phyloP scores from a whole-genome alignment of 2,797 vertebrate genomes.

The Choloepus didactylus region DNA sequence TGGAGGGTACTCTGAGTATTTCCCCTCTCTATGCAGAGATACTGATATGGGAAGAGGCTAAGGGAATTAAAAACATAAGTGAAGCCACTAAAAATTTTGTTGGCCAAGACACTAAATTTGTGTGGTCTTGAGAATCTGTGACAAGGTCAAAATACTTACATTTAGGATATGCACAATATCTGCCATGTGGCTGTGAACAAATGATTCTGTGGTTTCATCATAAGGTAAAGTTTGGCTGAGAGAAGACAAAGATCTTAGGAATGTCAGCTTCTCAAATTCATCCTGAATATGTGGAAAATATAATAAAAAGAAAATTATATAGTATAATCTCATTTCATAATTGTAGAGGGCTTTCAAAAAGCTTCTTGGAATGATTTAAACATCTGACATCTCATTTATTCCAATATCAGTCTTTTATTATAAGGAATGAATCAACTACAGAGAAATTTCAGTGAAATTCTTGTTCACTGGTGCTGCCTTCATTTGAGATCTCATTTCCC shows the following conservation, averaged over 20 bases:
- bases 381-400: slow-evolving; percentile 2
- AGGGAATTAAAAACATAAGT: neutral
- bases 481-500: neutral
- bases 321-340: neutral
- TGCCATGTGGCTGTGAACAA: slow-evolving; percentile 72
- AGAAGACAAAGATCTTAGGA: slow-evolving; percentile 80
- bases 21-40: neutral
- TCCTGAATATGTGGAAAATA: slow-evolving; percentile 63
- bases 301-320: slow-evolving; percentile 47
- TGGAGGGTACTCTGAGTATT: neutral
- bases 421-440: neutral
- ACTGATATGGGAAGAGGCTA: neutral
- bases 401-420: slow-evolving; percentile 31
- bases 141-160: slow-evolving; percentile 72
- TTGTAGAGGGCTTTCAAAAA: slow-evolving; percentile 37
- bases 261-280: slow-evolving; percentile 78
- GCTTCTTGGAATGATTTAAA: slow-evolving; percentile 35
- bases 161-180: slow-evolving; percentile 74
- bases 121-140: neutral
- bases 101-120: neutral
- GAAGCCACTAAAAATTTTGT: neutral
- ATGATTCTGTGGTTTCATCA: slow-evolving; percentile 71
- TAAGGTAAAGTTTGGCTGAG: slow-evolving; percentile 79
- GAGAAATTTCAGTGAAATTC: neutral
- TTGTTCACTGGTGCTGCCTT: neutral